phyloP scores from a whole-genome alignment of 1,140 invertebrate genomes.

The Trachymyrmex septentrionalis region DNA sequence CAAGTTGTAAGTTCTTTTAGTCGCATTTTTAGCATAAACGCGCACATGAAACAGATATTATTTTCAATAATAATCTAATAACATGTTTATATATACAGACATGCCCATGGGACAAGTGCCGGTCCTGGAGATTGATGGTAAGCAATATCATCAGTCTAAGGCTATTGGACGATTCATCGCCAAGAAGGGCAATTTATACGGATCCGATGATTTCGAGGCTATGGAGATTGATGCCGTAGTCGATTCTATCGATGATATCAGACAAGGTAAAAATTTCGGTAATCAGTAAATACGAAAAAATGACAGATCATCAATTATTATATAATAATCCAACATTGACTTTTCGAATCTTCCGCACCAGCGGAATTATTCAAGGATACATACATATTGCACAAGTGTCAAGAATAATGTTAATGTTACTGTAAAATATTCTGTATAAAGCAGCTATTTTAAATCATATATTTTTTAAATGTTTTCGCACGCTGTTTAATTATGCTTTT shows the following conservation, averaged over 20 bases:
- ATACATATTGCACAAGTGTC: too few relatives aligned
- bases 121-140: slow-evolving; percentile 90
- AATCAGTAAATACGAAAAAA: too few relatives aligned
- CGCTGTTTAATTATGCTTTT: not conserved
- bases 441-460: too few relatives aligned
- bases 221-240: slow-evolving; percentile 88
- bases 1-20: not conserved
- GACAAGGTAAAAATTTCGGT: slow-evolving; percentile 82
- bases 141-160: slow-evolving; percentile 89
- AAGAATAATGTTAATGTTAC: too few relatives aligned
- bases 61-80: not conserved
- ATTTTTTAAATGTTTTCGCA: not conserved
- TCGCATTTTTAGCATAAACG: not conserved
- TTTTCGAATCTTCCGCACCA: too few relatives aligned
- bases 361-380: too few relatives aligned
- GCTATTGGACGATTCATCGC: slow-evolving; percentile 91
- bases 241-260: slow-evolving; percentile 88
- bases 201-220: slow-evolving; percentile 88
- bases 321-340: not conserved
- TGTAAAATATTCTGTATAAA: too few relatives aligned
- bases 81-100: slow-evolving; percentile 81
- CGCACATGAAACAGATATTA: not conserved
- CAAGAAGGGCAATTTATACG: slow-evolving; percentile 88
- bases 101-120: slow-evolving; percentile 91
- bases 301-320: slow-evolving; percentile 4